Percentiles rank a stretch among this genome's conserved stretches.
These are phyloP conservation scores for Drosophila sechellia DNA, from an alignment of 1,140 invertebrate species.

Conservation along the genomic window DNA sequence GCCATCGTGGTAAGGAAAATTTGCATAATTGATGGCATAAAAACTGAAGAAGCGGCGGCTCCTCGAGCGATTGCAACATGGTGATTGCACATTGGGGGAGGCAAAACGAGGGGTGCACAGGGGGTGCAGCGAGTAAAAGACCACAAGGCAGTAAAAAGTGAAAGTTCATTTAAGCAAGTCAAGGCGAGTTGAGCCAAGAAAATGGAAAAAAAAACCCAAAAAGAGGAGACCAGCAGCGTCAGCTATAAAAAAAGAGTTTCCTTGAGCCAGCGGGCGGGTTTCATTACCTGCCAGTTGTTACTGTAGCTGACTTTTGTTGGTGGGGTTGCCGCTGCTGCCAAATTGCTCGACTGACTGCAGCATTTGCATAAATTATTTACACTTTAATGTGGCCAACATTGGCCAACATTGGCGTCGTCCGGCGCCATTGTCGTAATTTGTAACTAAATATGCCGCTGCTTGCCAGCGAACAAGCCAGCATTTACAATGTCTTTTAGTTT, in stretches of 20 bases:
- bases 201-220: conserved; percentile 14
- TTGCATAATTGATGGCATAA: conserved; percentile 83
- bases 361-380: conserved; percentile 83
- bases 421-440: conserved; percentile 80
- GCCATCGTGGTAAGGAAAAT: conserved; percentile 57
- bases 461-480: conserved; percentile 13
- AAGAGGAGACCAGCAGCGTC: conserved; percentile 51
- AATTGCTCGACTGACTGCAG: conserved; percentile 71
- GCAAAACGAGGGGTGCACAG: background rate
- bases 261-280: conserved; percentile 80
- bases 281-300: conserved; percentile 74
- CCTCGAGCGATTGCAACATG: conserved; percentile 46
- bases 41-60: conserved; percentile 50
- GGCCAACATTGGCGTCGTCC: conserved; percentile 55
- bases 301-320: conserved; percentile 43
- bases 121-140: conserved; percentile 31
- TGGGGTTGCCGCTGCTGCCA: conserved; percentile 71
- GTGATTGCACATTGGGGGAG: conserved; percentile 16
- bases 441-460: conserved; percentile 73
- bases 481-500: conserved; percentile 34
- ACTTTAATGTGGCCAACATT: conserved; percentile 78
- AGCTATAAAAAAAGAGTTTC: conserved; percentile 52
- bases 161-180: conserved; percentile 83
- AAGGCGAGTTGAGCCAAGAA: conserved; percentile 57
- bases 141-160: conserved; percentile 74